phyloP scores from a whole-genome alignment of 2,113 vertebrate genomes.

The Desmodus rotundus region DNA sequence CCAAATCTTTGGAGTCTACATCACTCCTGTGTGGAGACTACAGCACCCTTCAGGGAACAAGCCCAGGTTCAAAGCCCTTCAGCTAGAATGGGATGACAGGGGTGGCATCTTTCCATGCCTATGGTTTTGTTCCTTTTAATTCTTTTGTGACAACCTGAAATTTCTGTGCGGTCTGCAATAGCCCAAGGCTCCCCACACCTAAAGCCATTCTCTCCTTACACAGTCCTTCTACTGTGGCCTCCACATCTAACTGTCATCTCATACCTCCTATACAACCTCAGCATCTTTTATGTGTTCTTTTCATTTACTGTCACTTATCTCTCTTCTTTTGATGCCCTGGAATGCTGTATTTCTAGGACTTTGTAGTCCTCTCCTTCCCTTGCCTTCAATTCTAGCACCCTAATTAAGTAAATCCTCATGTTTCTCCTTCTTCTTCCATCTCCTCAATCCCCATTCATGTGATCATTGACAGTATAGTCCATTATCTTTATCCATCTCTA shows the following conservation, averaged over 20 bases:
- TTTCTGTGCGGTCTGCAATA: not conserved
- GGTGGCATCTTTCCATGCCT: not conserved
- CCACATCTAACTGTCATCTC: not conserved
- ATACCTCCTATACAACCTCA: not conserved
- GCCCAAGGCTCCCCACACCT: not conserved
- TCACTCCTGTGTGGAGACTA: not conserved
- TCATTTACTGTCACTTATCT: not conserved
- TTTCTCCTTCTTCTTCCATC: not conserved
- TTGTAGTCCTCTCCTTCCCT: not conserved
- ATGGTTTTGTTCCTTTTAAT: not conserved
- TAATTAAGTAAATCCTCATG: not conserved
- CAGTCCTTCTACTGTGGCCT: not conserved
- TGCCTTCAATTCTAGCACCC: not conserved
- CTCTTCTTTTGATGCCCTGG: not conserved
- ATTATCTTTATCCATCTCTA: not conserved
- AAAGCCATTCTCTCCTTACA: not conserved
- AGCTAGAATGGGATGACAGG: not conserved
- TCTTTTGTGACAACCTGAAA: conserved; percentile 20
- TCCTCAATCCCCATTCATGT: not conserved
- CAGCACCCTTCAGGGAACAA: not conserved
- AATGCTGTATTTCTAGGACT: not conserved
- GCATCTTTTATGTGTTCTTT: not conserved
- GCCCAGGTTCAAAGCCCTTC: not conserved
- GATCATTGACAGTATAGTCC: not conserved
- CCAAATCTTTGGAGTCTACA: not conserved